Conservation (phyloP, 2,797 vertebrate species). For the Bovichtus diacanthus region DNA sequence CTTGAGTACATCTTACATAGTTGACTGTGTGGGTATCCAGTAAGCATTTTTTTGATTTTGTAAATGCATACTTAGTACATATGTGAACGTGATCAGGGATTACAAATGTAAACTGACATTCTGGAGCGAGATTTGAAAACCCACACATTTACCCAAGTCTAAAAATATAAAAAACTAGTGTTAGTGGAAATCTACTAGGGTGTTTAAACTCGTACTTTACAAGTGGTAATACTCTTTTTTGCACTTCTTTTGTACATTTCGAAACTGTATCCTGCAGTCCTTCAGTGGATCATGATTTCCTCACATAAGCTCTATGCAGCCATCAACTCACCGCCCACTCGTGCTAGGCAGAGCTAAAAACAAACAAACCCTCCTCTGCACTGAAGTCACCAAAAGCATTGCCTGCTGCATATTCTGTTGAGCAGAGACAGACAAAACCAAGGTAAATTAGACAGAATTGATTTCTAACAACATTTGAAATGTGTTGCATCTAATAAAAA, state of each 20-base stretch:
- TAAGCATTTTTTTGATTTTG: not conserved
- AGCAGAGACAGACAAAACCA: conserved; percentile 7
- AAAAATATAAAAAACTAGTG: not conserved
- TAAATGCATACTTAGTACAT: not conserved
- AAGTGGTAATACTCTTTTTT: not conserved
- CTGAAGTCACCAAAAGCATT: conserved; percentile 4
- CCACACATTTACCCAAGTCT: too few relatives aligned
- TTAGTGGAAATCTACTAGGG: not conserved
- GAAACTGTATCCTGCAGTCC: conserved; percentile 9
- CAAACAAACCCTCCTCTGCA: conserved; percentile 54
- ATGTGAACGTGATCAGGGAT: not conserved
- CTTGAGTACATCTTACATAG: not conserved
- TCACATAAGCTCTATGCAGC: conserved; percentile 33
- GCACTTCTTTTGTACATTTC: not conserved
- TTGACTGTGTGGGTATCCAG: not conserved
- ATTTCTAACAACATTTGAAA: conserved; percentile 15
- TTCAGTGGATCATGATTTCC: conserved; percentile 22
- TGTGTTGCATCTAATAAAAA: not conserved
- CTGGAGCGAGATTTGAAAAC: not conserved
- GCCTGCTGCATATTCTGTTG: conserved; percentile 13
- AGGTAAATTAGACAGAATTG: conserved; percentile 1
- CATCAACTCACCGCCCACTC: conserved; percentile 41
- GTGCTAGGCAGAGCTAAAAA: conserved; percentile 42
- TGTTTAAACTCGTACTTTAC: not conserved
- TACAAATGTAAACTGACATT: not conserved